These are phyloP conservation scores for Nothocercus julius DNA, from an alignment of 2,113 vertebrate species.

Conservation along the genomic window DNA sequence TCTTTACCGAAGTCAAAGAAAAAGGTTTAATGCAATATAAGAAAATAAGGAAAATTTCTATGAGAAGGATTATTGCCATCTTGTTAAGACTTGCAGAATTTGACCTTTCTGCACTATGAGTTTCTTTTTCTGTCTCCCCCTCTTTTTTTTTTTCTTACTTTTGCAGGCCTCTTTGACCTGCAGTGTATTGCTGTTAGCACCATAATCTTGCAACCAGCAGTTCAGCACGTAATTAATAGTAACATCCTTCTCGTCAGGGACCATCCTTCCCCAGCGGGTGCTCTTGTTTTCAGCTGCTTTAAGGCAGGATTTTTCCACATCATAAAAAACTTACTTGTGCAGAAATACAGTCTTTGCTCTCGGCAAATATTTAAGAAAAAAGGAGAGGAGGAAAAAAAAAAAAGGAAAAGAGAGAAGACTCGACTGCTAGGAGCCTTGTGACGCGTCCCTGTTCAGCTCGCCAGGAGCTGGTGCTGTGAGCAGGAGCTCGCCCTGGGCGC, in stretches of 20 bases:
- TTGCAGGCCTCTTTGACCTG: not conserved
- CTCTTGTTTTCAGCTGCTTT: not conserved
- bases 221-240: not conserved
- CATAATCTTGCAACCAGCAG: not conserved
- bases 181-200: not conserved
- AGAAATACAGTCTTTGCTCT: not conserved
- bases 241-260: accelerated
- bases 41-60: not conserved
- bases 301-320: not conserved
- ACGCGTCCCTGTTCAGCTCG: not conserved
- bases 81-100: not conserved
- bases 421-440: not conserved
- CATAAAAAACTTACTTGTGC: not conserved
- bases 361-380: not conserved
- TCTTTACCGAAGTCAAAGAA: not conserved
- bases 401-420: not conserved
- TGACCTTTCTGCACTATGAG: not conserved
- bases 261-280: accelerated
- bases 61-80: accelerated
- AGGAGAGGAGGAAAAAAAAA: not conserved
- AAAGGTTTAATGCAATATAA: not conserved
- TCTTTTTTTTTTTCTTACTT: not conserved
- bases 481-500: not conserved
- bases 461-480: not conserved
- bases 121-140: not conserved